Percentiles rank a stretch among this genome's conserved stretches.
phyloP scores from a whole-genome alignment of 2,888 invertebrate species.

The Temnothorax rugatulus region DNA sequence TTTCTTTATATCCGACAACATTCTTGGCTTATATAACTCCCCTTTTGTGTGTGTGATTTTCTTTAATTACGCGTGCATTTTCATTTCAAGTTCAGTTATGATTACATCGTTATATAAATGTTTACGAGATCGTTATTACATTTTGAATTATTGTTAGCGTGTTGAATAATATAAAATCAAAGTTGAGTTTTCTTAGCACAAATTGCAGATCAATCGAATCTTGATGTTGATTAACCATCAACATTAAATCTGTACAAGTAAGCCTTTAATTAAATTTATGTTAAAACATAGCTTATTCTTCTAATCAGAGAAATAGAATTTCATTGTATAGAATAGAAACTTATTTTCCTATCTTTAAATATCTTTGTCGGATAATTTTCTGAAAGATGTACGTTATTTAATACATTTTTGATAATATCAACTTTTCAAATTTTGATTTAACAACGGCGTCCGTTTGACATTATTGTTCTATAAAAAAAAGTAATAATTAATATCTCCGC shows the following conservation, averaged over 20 bases:
- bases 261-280: neutral
- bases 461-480: neutral
- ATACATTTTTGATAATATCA: neutral
- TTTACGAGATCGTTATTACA: neutral
- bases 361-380: neutral
- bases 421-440: neutral
- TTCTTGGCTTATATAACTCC: neutral
- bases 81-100: neutral
- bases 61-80: slow-evolving; percentile 13
- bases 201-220: neutral
- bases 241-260: neutral
- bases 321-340: neutral
- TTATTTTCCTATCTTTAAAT: neutral
- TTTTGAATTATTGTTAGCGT: neutral
- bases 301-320: neutral
- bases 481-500: neutral
- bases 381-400: neutral
- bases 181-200: neutral
- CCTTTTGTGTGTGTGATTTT: neutral
- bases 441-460: neutral
- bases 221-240: neutral
- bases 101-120: neutral
- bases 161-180: neutral
- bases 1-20: slow-evolving; percentile 9
- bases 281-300: neutral